A percentile compares a stretch with the other conserved stretches of the same genome.
phyloP scores from a whole-genome alignment of 2,797 vertebrate genomes.

The Periophthalmus magnuspinnatus region DNA sequence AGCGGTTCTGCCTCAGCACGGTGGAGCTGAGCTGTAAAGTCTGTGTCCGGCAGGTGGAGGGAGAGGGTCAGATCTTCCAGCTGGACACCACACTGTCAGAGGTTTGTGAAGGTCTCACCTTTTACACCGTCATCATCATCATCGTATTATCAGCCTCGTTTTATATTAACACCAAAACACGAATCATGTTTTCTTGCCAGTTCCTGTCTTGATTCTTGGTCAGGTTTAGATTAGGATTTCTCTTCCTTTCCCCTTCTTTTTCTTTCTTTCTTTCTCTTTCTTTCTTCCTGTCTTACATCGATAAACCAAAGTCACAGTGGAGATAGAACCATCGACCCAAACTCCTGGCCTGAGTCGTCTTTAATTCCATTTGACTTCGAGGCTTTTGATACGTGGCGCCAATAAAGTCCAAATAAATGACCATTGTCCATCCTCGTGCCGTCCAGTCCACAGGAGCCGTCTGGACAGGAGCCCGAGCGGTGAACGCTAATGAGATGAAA shows the following conservation, averaged over 20 bases:
- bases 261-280: too few relatives aligned
- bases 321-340: too few relatives aligned
- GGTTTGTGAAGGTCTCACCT: slow-evolving; percentile 68
- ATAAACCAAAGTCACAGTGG: too few relatives aligned
- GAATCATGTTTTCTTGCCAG: too few relatives aligned
- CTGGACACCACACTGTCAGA: slow-evolving; percentile 91
- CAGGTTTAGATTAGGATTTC: too few relatives aligned
- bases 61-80: slow-evolving; percentile 98
- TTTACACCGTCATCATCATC: too few relatives aligned
- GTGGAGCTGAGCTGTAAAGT: slow-evolving; percentile 91
- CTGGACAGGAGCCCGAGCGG: slow-evolving; percentile 53
- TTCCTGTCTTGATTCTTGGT: too few relatives aligned
- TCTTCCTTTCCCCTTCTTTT: too few relatives aligned
- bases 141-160: neutral
- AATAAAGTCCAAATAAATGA: slow-evolving; percentile 30
- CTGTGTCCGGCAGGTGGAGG: slow-evolving; percentile 95
- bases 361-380: slow-evolving; percentile 21
- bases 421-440: slow-evolving; percentile 39
- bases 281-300: too few relatives aligned
- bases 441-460: slow-evolving; percentile 53
- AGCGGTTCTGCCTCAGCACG: slow-evolving; percentile 86
- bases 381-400: slow-evolving; percentile 19
- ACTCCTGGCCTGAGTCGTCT: neutral
- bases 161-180: too few relatives aligned
- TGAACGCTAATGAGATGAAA: slow-evolving; percentile 61